Evolutionary conservation across 1,140 invertebrate genomes (phyloP).

Genomic region (Phocides pigmalion): DNA sequence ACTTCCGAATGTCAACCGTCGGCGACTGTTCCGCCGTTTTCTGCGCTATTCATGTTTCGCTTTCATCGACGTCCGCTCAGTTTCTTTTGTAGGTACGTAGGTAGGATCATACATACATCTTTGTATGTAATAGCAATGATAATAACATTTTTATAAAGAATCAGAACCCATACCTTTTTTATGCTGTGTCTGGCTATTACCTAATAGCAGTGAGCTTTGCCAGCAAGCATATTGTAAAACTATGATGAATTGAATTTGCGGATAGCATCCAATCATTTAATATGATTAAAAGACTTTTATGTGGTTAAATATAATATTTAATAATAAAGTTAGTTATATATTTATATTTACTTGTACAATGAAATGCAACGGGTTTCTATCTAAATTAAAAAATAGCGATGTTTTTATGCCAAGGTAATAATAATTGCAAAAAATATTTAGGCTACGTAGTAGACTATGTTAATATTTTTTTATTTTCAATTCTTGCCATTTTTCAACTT

Average conservation of each 20-base stretch:
- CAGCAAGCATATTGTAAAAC: conserved; percentile 25
- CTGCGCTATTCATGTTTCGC: conserved; percentile 32
- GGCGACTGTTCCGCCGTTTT: conserved; percentile 35
- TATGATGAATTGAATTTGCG: conserved; percentile 29
- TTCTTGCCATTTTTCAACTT: neutral
- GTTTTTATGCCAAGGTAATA: too few relatives aligned
- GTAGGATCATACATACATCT: conserved; percentile 20
- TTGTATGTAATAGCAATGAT: conserved; percentile 11
- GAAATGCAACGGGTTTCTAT: too few relatives aligned
- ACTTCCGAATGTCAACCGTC: conserved; percentile 51
- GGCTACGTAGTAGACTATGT: too few relatives aligned
- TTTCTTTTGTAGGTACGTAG: conserved; percentile 32
- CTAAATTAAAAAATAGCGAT: too few relatives aligned
- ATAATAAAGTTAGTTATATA: neutral
- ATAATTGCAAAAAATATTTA: too few relatives aligned
- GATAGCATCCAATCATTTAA: conserved; percentile 22
- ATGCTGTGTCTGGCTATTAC: neutral
- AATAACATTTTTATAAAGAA: conserved; percentile 22
- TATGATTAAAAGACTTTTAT: conserved; percentile 12
- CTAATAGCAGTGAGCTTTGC: conserved; percentile 19
- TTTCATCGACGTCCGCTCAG: conserved; percentile 26
- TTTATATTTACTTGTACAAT: neutral
- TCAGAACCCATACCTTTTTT: neutral
- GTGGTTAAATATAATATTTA: neutral
- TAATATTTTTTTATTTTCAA: neutral